Percentiles rank a stretch among this genome's conserved stretches.
phyloP scores from a whole-genome alignment of 2,113 vertebrate genomes.

The Gymnocephalus cernua region DNA sequence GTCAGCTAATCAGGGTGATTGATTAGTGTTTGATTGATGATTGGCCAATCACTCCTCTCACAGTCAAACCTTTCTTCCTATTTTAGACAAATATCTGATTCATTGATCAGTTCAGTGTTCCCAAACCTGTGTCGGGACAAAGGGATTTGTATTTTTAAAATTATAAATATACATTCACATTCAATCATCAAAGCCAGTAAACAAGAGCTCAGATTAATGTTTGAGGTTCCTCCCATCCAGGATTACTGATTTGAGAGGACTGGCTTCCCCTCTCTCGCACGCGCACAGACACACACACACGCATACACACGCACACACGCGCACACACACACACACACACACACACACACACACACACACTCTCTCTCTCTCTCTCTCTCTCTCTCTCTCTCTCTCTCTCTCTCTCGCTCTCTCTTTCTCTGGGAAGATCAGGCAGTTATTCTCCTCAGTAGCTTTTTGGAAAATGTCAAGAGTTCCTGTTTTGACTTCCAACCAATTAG shows the following conservation, averaged over 20 bases:
- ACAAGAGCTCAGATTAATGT: neutral
- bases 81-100: no score
- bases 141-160: neutral
- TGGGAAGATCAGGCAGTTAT: constrained; percentile 4
- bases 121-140: no score
- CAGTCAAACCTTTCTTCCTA: no score
- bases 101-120: no score
- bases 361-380: neutral
- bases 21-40: no score
- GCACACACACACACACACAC: neutral
- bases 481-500: constrained; percentile 63
- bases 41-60: no score
- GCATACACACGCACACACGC: neutral
- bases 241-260: constrained; percentile 37
- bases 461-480: constrained; percentile 71
- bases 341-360: neutral
- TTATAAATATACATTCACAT: neutral
- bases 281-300: neutral
- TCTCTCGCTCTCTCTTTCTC: neutral
- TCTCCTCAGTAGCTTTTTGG: constrained; percentile 32
- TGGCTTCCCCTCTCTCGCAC: constrained; percentile 27
- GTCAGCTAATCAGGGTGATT: no score
- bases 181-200: constrained; percentile 6
- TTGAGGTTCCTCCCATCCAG: constrained; percentile 15
- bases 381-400: neutral